phyloP scores from a whole-genome alignment of 2,888 invertebrate genomes.

The Sarcophaga variegata region DNA sequence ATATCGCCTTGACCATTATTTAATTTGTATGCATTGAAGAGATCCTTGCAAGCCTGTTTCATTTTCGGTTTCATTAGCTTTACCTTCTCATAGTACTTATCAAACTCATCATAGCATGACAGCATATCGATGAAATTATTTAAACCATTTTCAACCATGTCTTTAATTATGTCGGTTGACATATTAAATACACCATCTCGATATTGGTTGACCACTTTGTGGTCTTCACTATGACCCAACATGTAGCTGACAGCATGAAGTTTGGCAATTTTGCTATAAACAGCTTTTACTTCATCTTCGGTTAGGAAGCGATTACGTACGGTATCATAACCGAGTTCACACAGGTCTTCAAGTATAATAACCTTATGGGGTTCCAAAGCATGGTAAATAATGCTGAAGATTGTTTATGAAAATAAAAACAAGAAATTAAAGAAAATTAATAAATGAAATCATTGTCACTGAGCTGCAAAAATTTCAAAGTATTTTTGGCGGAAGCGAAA shows the following conservation, averaged over 20 bases:
- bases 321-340: conserved; percentile 48
- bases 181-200: conserved; percentile 18
- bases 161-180: conserved; percentile 22
- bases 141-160: conserved; percentile 63
- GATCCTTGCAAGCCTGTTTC: conserved; percentile 27
- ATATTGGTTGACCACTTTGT: conserved; percentile 47
- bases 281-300: conserved; percentile 62
- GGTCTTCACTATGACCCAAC: conserved; percentile 59
- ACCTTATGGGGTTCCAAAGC: conserved; percentile 66
- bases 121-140: conserved; percentile 70
- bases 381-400: conserved; percentile 61
- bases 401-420: neutral
- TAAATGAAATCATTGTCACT: too few species aligned
- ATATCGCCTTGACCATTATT: conserved; percentile 46
- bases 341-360: conserved; percentile 64
- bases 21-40: conserved; percentile 30
- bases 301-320: conserved; percentile 60
- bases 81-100: conserved; percentile 69
- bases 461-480: too few species aligned
- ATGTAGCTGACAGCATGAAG: conserved; percentile 70
- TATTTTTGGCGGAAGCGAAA: too few species aligned
- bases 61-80: conserved; percentile 64
- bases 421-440: neutral
- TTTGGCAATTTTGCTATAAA: conserved; percentile 68
- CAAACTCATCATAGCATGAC: conserved; percentile 61